These are phyloP conservation scores for Euplexia lucipara DNA, from an alignment of 2,888 invertebrate species.

Conservation along the genomic window DNA sequence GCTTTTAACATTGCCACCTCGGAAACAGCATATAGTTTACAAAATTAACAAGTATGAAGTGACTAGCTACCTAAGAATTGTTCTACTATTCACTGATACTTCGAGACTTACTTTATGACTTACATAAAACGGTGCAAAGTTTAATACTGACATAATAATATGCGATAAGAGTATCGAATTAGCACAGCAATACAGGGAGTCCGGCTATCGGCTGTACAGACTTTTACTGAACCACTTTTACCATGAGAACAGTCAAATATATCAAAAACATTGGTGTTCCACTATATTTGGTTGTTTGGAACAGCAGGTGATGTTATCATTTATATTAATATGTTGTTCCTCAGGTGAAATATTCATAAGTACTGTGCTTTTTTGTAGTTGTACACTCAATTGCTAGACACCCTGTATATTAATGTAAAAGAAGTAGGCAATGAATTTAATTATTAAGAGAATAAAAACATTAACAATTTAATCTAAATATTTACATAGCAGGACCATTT, in stretches of 20 bases:
- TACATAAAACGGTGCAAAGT: conserved; percentile 64
- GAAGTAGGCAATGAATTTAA: conserved; percentile 57
- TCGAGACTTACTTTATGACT: conserved; percentile 61
- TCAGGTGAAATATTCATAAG: too few species aligned
- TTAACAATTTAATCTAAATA: conserved; percentile 66
- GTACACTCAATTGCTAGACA: too few species aligned
- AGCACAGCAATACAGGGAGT: conserved; percentile 45
- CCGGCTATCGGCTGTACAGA: too few species aligned
- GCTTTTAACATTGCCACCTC: conserved; percentile 60
- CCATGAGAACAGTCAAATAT: too few species aligned
- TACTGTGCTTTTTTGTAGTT: too few species aligned
- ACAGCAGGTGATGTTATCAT: too few species aligned
- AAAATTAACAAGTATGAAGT: conserved; percentile 67
- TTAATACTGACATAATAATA: conserved; percentile 69
- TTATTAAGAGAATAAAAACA: conserved; percentile 55
- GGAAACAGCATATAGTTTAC: conserved; percentile 53
- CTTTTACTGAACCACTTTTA: too few species aligned
- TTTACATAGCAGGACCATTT: conserved; percentile 70
- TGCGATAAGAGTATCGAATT: conserved; percentile 53
- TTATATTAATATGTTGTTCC: too few species aligned
- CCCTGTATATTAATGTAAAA: conserved; percentile 40
- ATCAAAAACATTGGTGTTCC: too few species aligned
- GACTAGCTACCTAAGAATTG: conserved; percentile 74
- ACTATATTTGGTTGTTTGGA: too few species aligned
- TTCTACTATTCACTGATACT: conserved; percentile 64